Percentiles rank a stretch among this genome's conserved stretches.
phyloP scores from a whole-genome alignment of 2,888 invertebrate genomes.

The Mythimna ferrago region DNA sequence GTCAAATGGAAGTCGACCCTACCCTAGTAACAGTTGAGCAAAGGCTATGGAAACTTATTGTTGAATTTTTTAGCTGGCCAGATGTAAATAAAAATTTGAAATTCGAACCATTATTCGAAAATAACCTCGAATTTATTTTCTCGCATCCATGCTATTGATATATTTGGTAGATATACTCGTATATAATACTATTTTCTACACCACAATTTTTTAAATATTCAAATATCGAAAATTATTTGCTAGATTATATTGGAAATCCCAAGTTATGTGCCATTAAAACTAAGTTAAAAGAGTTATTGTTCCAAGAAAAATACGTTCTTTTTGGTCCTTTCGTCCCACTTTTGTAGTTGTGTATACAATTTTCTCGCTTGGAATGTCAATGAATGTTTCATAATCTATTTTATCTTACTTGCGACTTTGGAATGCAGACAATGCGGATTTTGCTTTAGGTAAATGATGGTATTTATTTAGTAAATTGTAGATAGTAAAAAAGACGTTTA shows the following conservation, averaged over 20 bases:
- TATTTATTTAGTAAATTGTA: slow-evolving; percentile 7
- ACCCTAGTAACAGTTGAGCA: neutral
- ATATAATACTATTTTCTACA: neutral
- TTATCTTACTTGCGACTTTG: slow-evolving; percentile 45
- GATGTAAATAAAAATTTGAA: neutral
- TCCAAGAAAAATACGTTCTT: neutral
- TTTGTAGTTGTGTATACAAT: neutral
- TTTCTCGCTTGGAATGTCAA: slow-evolving; percentile 36
- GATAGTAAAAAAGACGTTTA: neutral
- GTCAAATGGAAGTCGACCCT: no score
- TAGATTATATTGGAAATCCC: neutral
- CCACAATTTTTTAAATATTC: neutral
- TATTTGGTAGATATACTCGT: no score
- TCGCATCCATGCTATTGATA: neutral
- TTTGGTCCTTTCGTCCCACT: no score
- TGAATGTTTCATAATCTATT: slow-evolving; percentile 18
- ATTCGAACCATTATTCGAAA: neutral
- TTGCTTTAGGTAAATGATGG: slow-evolving; percentile 65
- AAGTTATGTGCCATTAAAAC: neutral
- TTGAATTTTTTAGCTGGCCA: slow-evolving; percentile 1
- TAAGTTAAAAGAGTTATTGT: neutral
- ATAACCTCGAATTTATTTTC: neutral
- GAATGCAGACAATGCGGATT: slow-evolving; percentile 72
- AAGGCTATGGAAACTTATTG: neutral
- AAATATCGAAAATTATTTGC: neutral